A percentile compares a stretch with the other conserved stretches of the same genome.
These are phyloP conservation scores for Pachyrhynchus sulphureomaculatus DNA, from an alignment of 1,140 invertebrate genomes.

Conservation along the genomic window DNA sequence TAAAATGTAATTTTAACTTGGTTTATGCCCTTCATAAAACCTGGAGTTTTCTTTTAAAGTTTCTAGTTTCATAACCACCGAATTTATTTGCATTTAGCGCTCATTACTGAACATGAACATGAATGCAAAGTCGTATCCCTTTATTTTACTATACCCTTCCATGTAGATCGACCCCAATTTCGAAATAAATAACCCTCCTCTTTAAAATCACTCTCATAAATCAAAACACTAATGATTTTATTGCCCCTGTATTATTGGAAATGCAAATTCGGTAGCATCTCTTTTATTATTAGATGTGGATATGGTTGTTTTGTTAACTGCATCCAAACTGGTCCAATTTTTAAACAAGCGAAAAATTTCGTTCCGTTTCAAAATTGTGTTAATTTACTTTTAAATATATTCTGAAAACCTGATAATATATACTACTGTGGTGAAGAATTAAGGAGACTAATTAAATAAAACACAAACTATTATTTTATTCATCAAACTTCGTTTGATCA, in stretches of 20 bases:
- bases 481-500: too few species aligned
- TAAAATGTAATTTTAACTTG: too few species aligned
- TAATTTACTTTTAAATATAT: too few species aligned
- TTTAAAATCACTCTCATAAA: conserved; percentile 19
- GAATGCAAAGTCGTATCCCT: conserved; percentile 25
- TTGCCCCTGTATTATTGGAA: not conserved
- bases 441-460: too few species aligned
- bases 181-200: conserved; percentile 21
- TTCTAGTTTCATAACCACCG: not conserved
- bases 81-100: not conserved
- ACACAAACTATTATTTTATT: too few species aligned
- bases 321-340: not conserved
- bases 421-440: too few species aligned
- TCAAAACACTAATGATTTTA: conserved; percentile 21
- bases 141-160: conserved; percentile 27
- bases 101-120: not conserved
- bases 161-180: conserved; percentile 9
- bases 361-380: too few species aligned
- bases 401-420: too few species aligned
- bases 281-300: not conserved
- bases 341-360: not conserved
- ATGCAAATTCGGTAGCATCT: not conserved
- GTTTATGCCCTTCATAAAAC: too few species aligned
- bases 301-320: not conserved
- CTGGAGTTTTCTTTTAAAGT: too few species aligned